Evolutionary conservation across 2,113 vertebrate species (phyloP).

Genomic region (Casuarius casuarius): DNA sequence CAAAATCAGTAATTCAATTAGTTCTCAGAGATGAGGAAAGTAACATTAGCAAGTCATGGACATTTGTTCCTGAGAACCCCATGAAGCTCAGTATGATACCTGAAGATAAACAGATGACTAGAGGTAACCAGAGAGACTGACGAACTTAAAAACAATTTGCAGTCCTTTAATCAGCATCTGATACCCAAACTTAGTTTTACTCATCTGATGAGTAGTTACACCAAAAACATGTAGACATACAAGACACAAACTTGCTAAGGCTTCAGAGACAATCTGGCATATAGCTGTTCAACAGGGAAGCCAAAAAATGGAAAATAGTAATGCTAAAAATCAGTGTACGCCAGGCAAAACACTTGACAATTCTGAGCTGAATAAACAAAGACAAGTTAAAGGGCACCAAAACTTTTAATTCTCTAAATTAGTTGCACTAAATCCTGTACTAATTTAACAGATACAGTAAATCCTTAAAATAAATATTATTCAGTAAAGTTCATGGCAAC

Average conservation of each 20-base stretch:
- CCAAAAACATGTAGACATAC: neutral
- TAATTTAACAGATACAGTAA: slow-evolving; percentile 20
- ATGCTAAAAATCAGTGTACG: neutral
- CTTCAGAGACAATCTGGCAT: neutral
- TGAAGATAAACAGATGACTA: neutral
- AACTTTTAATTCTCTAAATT: slow-evolving; percentile 20
- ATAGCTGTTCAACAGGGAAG: neutral
- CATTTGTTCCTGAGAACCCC: neutral
- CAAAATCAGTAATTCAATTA: neutral
- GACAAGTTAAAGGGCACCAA: slow-evolving; percentile 26
- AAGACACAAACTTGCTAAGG: neutral
- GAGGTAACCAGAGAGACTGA: neutral
- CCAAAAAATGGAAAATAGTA: neutral
- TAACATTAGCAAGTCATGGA: neutral
- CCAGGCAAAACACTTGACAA: neutral
- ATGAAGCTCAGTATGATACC: too few relatives aligned
- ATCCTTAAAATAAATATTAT: slow-evolving; percentile 56
- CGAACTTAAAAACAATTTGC: neutral
- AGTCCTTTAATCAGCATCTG: neutral
- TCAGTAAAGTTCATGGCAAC: slow-evolving; percentile 34
- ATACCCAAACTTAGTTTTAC: neutral
- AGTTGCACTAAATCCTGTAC: slow-evolving; percentile 39
- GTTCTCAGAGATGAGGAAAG: neutral
- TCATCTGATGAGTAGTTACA: neutral
- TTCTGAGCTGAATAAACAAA: slow-evolving; percentile 26